These are phyloP conservation scores for Ptychobarbus kaznakovi DNA, from an alignment of 2,797 vertebrate genomes.

Conservation along the genomic window DNA sequence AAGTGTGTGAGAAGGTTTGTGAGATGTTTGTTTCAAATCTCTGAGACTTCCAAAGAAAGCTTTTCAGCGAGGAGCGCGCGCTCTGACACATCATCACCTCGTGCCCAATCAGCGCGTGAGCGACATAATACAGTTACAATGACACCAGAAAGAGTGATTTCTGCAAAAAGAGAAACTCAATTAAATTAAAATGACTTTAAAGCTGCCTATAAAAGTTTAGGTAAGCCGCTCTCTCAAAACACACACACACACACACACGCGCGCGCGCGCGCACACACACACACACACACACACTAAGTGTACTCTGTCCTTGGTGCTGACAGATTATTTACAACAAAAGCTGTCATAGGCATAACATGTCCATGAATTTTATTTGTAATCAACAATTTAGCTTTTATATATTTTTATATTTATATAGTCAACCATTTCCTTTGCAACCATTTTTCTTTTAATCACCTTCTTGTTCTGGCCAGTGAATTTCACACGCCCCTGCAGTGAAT, in stretches of 20 bases:
- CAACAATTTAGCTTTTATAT: background rate
- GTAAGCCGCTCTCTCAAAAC: background rate
- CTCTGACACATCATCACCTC: constrained; percentile 23
- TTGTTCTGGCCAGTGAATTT: background rate
- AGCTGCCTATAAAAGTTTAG: constrained; percentile 20
- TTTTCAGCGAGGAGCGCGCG: constrained; percentile 22
- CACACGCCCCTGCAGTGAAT: background rate
- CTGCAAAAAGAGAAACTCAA: constrained; percentile 1
- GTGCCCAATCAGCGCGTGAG: constrained; percentile 32
- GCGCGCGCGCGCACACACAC: background rate
- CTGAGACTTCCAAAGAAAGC: constrained; percentile 26
- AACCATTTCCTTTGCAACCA: background rate
- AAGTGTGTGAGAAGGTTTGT: constrained; percentile 7
- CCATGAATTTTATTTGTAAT: background rate
- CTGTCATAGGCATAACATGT: background rate
- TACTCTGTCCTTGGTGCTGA: constrained; percentile 6
- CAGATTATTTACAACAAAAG: background rate
- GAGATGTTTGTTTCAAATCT: constrained; percentile 32
- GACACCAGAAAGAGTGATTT: constrained; percentile 18
- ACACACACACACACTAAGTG: background rate
- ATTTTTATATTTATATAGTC: too few species aligned
- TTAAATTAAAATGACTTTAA: constrained; percentile 15
- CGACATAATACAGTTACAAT: constrained; percentile 36
- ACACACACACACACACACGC: background rate
- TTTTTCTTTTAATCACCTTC: background rate